Evolutionary conservation across 2,113 vertebrate genomes (phyloP).

Genomic region (Corydoras sp.): DNA sequence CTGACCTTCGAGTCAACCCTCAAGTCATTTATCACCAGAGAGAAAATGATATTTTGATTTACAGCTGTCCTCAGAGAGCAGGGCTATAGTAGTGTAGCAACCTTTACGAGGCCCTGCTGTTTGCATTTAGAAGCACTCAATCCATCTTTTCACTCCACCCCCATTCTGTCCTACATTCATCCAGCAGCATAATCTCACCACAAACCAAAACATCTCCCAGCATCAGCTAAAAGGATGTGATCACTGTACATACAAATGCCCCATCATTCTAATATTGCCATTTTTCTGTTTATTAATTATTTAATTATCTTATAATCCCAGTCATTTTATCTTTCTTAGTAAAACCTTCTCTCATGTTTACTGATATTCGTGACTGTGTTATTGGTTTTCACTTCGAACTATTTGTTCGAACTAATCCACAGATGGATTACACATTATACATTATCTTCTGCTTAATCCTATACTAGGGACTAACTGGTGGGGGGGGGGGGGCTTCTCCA

Average conservation of each 20-base stretch:
- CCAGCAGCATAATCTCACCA: constrained; percentile 10
- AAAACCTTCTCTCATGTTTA: no score
- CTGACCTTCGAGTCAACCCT: neutral
- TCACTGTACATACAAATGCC: neutral
- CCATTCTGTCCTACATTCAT: constrained; percentile 24
- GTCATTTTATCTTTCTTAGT: no score
- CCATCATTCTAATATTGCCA: no score
- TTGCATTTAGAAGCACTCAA: constrained; percentile 7
- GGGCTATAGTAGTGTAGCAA: neutral
- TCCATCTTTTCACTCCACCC: constrained; percentile 12
- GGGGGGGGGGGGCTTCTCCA: no score
- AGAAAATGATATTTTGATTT: constrained; percentile 1
- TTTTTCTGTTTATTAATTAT: no score
- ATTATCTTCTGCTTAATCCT: no score
- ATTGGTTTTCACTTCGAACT: no score
- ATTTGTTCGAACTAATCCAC: no score
- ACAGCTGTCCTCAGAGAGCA: neutral
- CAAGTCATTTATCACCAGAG: neutral
- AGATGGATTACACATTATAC: no score
- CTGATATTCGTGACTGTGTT: no score
- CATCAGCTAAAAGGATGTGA: constrained; percentile 8
- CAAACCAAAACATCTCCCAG: neutral
- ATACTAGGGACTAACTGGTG: no score
- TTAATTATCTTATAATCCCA: no score
- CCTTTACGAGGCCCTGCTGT: constrained; percentile 1